Conservation (phyloP, 2,113 vertebrate genomes). For the Elanus axillaris region DNA sequence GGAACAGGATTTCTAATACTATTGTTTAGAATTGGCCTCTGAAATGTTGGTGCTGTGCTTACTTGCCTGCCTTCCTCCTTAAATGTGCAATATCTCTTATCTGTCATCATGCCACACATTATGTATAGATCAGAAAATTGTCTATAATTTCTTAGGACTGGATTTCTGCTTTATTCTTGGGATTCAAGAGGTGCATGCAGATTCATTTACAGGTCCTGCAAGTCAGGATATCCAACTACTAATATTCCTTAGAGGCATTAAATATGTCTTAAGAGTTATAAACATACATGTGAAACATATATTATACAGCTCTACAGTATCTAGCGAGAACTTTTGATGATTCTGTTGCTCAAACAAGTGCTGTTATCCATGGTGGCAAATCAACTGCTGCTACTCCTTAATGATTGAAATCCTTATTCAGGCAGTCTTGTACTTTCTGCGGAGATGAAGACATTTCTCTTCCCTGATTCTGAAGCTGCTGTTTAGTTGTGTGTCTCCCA, state of each 20-base stretch:
- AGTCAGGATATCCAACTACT: background rate
- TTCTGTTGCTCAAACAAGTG: background rate
- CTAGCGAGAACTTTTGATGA: background rate
- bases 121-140: background rate
- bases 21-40: background rate
- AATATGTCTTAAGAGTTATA: background rate
- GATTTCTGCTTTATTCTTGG: background rate
- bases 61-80: background rate
- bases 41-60: background rate
- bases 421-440: background rate
- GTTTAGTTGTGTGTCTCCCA: background rate
- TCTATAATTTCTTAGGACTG: background rate
- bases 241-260: background rate
- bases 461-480: background rate
- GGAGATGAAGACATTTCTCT: background rate
- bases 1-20: background rate
- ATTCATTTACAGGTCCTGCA: background rate
- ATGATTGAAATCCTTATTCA: background rate
- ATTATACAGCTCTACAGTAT: background rate
- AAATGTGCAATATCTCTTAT: background rate
- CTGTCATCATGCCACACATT: background rate
- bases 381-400: background rate
- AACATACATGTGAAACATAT: background rate
- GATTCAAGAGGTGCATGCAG: background rate
- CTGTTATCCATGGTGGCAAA: background rate